A percentile compares a stretch with the other conserved stretches of the same genome.
These are phyloP conservation scores for Perodicticus potto DNA, from an alignment of 2,797 vertebrate species.

Conservation along the genomic window DNA sequence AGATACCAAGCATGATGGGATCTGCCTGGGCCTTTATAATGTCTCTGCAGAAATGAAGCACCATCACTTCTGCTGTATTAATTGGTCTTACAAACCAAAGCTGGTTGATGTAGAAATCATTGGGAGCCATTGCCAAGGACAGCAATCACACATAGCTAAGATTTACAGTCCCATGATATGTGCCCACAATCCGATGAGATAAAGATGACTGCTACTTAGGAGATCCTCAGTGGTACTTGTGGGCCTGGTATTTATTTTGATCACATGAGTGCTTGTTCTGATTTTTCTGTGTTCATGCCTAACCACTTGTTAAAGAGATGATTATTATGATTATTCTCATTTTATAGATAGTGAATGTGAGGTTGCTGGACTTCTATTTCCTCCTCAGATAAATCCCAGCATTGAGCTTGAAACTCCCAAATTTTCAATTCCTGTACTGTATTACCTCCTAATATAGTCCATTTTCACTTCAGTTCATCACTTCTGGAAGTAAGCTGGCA, in stretches of 20 bases:
- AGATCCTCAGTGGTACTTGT: fast-evolving
- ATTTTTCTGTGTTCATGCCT: not conserved
- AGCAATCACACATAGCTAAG: not conserved
- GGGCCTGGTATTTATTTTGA: not conserved
- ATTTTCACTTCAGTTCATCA: not conserved
- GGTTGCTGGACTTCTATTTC: not conserved
- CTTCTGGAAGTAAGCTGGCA: not conserved
- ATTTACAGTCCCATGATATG: not conserved
- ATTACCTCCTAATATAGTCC: not conserved
- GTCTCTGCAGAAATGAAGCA: not conserved
- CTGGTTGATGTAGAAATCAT: not conserved
- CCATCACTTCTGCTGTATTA: not conserved
- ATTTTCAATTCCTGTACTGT: not conserved
- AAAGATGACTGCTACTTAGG: not conserved
- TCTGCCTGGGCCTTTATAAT: too few relatives aligned
- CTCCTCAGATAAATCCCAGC: not conserved
- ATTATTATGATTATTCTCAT: not conserved
- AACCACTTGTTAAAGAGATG: not conserved
- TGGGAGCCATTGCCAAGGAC: too few relatives aligned
- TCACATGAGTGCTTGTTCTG: not conserved
- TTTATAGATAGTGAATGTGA: not conserved
- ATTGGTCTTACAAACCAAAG: not conserved
- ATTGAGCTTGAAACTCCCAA: not conserved
- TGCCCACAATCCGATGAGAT: not conserved
- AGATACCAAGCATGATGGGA: not conserved